Base-by-base conservation (phyloP, 2,888 invertebrate species). In the Linnaemya vulpina region DNA sequence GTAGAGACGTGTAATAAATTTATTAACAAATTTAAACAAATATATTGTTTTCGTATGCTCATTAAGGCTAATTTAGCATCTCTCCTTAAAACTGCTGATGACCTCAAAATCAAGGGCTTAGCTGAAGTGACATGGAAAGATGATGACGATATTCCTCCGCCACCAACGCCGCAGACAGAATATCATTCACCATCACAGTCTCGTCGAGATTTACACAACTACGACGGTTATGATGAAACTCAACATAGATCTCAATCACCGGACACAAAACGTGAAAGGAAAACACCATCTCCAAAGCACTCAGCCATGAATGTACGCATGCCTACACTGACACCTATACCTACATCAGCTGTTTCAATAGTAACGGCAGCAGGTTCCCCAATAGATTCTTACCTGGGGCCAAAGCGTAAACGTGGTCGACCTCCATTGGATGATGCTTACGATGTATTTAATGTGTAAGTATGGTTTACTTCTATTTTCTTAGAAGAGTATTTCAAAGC, bases 81-180 rank as follows among this genome's bases (percentile, higher is more conserved):
- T 25, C 93, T 98, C 83, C 92, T 98, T 89, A 97, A 97, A 93
- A 98, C 98, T 73, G 98, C 98, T 0, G 98, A 98, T 92, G 97
- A 97, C 92, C 94, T 98, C 25, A 95, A 97, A 91, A 97, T 98
- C 89, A 98, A 98, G 93, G 98, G 98, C 0, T 93, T 98, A 73
- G 97, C 97, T 67, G 97, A 98, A 91, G 97, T 97, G 15, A 96
- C 97, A 87, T 97, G 97, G 96, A 95, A 96, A 88, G 95, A 95
- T 71, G 94, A 94, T 83, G 90, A 91, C 13, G 90, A 91, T 30
- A 90, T 89, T 0, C 89, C 90, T 30, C 88, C 89, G 22, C 88
- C 88, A n/a, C 89, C 90, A 4, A 88, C 88, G 80, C 88, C 90
- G 35, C 89, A 90, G 3, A 87, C 90, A 22, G 91, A 90, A 68